Percentiles rank a stretch among this genome's conserved stretches.
Evolutionary conservation across 2,113 vertebrate genomes (phyloP).

Genomic region (Hemibagrus wyckioides): DNA sequence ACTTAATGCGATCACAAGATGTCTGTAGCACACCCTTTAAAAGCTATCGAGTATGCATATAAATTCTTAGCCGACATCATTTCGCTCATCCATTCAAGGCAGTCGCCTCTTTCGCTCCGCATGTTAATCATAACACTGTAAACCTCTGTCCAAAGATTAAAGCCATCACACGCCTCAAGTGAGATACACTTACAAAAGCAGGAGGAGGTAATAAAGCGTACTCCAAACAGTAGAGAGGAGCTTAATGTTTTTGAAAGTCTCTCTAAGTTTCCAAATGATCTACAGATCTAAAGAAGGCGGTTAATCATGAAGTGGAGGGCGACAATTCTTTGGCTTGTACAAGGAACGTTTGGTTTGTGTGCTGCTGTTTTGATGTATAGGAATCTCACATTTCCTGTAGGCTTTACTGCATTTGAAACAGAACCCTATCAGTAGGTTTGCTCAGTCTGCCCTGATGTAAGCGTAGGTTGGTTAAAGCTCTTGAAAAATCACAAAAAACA

Average conservation of each 20-base stretch:
- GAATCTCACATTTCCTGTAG: conserved; percentile 9
- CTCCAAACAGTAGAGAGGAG: conserved; percentile 35
- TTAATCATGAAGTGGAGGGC: conserved; percentile 12
- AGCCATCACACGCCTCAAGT: conserved; percentile 57
- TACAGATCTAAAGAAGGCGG: conserved; percentile 8
- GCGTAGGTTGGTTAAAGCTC: not conserved
- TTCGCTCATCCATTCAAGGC: conserved; percentile 39
- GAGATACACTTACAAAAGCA: conserved; percentile 56
- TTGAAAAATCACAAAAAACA: not conserved
- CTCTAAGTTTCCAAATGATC: conserved; percentile 17
- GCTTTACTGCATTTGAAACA: not conserved
- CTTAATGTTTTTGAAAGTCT: conserved; percentile 23
- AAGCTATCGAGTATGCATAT: conserved; percentile 63
- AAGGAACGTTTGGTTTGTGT: not conserved
- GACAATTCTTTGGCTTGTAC: conserved; percentile 1
- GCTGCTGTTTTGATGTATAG: conserved; percentile 9
- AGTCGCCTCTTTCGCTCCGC: conserved; percentile 47
- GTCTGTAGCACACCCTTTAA: conserved; percentile 67
- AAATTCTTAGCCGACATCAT: conserved; percentile 59
- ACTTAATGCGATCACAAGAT: conserved; percentile 60
- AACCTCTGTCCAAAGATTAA: conserved; percentile 61
- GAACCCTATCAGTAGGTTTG: not conserved
- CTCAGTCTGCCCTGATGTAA: not conserved
- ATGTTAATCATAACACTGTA: conserved; percentile 56
- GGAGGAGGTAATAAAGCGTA: conserved; percentile 46